Conservation (phyloP, 2,113 vertebrate species). For the Conger conger region DNA sequence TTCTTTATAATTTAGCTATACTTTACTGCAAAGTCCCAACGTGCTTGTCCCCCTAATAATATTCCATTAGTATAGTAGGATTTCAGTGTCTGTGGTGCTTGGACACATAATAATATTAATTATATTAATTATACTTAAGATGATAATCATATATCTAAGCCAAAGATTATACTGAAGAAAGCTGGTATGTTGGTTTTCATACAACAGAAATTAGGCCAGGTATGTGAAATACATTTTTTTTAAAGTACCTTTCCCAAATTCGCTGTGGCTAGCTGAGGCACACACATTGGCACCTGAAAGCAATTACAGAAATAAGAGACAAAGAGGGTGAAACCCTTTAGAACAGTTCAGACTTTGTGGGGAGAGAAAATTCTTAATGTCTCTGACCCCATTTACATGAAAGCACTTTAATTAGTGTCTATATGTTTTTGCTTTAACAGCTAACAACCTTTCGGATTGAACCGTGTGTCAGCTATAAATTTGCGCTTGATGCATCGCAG, state of each 20-base stretch:
- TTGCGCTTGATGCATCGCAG: constrained; percentile 86
- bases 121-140: no score
- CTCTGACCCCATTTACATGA: constrained; percentile 84
- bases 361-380: constrained; percentile 82
- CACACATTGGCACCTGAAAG: constrained; percentile 66
- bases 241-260: constrained; percentile 8
- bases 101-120: no score
- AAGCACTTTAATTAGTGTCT: constrained; percentile 91
- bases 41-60: no score
- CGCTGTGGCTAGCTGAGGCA: neutral
- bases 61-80: no score
- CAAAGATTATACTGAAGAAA: neutral
- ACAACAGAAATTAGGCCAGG: neutral
- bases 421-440: constrained; percentile 78
- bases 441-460: constrained; percentile 82
- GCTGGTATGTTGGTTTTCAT: neutral
- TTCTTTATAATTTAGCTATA: no score
- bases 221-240: neutral
- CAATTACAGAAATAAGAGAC: constrained; percentile 64
- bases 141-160: no score
- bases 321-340: constrained; percentile 65
- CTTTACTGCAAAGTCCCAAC: no score
- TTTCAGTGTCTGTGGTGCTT: no score
- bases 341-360: constrained; percentile 76
- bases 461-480: constrained; percentile 80